Evolutionary conservation across 2,113 vertebrate species (phyloP), one percentile per base, ranked within the genome.

Genomic region (Probosciger aterrimus): DNA sequence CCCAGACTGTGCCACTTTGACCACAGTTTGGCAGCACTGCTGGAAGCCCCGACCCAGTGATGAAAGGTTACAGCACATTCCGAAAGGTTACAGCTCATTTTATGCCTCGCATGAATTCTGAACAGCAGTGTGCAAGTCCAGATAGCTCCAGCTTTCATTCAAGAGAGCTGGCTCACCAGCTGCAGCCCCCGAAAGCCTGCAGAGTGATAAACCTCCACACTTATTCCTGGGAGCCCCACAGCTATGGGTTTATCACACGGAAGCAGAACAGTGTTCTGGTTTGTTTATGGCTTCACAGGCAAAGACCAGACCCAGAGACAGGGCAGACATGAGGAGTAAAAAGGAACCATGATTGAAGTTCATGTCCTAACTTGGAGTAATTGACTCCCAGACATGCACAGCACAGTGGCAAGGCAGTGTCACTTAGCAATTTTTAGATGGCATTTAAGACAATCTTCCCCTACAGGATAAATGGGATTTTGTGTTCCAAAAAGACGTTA

Each of bases 231-330:
- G 23, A 71, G 8, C 16, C 43, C 18, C 43, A 52, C 14, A 59
- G 20, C 30, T 47, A 11, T 2, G 7, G 47, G 27, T 59, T 69
- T 86, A 18, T 83, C 15, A n/a, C 0, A 0, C 5, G 11, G 75
- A 64, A 76, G 9, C 19, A 76, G 47, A 76, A 18, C 14, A 59
- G 10, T 6, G 2, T 31, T 59, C 4, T 22, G 18, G 18, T 27
- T 84, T 50, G 4, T 18, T 74, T 64, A 30, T n/a, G 46, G 31
- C 46, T 77, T 41, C 13, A 5, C 1, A 37, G 41, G 73, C 50
- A 73, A 75, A 43, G 55, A 83, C 4, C 62, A 81, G 69, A 50
- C 25, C 18, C 79, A 49, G 41, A 13, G 9, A 44, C 10, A 64
- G 24, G 28, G 50, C 35, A 68, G 81, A 52, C 43, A 7, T 9